Evolutionary conservation across 2,113 vertebrate species (phyloP), one percentile per base, ranked within the genome.

Genomic region (Nothocercus julius): DNA sequence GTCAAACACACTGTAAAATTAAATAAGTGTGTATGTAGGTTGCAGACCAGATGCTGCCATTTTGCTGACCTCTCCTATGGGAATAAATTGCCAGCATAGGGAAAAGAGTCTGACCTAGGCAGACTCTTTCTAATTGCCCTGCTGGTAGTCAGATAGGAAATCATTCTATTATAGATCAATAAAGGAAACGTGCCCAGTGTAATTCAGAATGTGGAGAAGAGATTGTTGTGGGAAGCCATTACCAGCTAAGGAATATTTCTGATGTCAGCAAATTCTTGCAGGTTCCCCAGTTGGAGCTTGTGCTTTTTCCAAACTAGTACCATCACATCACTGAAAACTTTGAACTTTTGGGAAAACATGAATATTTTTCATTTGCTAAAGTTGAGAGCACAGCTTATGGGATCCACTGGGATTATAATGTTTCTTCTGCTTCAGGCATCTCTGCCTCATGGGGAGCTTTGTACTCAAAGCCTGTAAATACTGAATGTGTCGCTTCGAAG

Each of bases 391-490:
- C 18, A 24, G 68, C 45, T 17, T 22, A 49, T 40, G 82, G 82
- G 59, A 42, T 47, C 76, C 72, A 56, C 16, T 78, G 87, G 80
- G 76, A n/a, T 78, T 91, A 17, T 62, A 47, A 20, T 82, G 27
- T 38, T 95, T 63, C 82, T 84, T 47, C 69, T 0, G 2, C 92
- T 92, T 88, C 68, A 58, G 66, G 82, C 62, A 30, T 17, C 13
- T 5, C 44, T 81, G 73, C 38, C 77, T 93, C 58, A 12, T 53
- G 72, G 51, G 76, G 73, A 88, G 40, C 87, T 95, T 66, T 84
- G 85, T 82, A 14, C 47, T 82, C 83, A 30, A 22, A 93, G 61
- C 62, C 87, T 86, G 73, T 38, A 47, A 82, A 75, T 58, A 7
- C 64, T 17, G 56, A 66, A 9, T 7, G 3, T 93, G 90, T 79